Evolutionary conservation across 1,140 invertebrate species (phyloP).

Genomic region (Leptestheria dahalacensis): DNA sequence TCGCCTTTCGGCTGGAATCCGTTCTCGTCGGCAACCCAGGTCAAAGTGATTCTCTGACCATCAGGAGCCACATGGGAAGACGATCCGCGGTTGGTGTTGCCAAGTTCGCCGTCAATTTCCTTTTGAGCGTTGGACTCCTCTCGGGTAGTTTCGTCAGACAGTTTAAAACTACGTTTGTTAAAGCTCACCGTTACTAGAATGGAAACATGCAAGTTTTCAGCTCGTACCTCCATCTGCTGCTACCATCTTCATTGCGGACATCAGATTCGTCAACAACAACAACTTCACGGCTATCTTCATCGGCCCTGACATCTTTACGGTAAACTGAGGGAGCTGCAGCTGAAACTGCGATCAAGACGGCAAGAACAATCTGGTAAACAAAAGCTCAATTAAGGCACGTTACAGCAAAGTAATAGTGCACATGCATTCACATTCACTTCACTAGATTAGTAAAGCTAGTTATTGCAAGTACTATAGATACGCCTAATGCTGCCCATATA

Average conservation of each 20-base stretch:
- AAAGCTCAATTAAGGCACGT: no score
- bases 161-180: conserved; percentile 25
- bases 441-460: no score
- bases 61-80: conserved; percentile 19
- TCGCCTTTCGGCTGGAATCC: conserved; percentile 23
- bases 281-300: neutral
- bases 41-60: conserved; percentile 18
- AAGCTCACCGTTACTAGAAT: neutral
- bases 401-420: no score
- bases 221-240: conserved; percentile 14
- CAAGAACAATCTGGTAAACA: neutral
- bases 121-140: conserved; percentile 10
- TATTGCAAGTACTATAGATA: no score
- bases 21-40: conserved; percentile 22
- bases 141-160: conserved; percentile 21
- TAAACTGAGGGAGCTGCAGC: neutral
- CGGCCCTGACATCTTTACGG: neutral
- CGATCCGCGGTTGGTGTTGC: conserved; percentile 27
- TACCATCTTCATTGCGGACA: conserved; percentile 2
- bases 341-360: neutral
- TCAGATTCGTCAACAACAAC: conserved; percentile 1
- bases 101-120: conserved; percentile 36
- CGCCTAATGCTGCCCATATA: no score
- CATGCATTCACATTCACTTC: no score
- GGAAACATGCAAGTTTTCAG: neutral